phyloP scores from a whole-genome alignment of 2,888 invertebrate genomes.

The Sussaba pulchella region DNA sequence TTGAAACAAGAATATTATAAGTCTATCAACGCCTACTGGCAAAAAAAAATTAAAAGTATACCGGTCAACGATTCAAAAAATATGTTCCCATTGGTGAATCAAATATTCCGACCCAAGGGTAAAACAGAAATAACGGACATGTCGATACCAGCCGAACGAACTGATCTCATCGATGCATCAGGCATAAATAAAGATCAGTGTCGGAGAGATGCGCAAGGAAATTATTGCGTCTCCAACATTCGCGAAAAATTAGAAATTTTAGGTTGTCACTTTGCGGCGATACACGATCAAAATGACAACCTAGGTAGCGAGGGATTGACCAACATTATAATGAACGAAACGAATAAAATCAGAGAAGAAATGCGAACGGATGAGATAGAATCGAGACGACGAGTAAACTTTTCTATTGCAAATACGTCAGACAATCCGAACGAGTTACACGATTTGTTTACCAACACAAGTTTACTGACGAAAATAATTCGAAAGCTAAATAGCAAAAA shows the following conservation, averaged over 20 bases:
- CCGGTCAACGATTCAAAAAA: conserved; percentile 5
- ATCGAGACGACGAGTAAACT: background rate
- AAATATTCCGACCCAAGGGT: conserved; percentile 31
- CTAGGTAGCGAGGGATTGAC: conserved; percentile 14
- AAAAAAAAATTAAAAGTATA: conserved; percentile 28
- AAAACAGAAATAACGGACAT: conserved; percentile 4
- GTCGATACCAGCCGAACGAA: background rate
- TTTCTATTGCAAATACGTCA: conserved; percentile 21
- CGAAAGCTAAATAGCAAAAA: conserved; percentile 40
- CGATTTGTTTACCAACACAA: conserved; percentile 22
- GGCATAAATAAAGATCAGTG: background rate
- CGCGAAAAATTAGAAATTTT: conserved; percentile 21
- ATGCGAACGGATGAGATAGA: conserved; percentile 27
- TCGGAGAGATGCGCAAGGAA: background rate
- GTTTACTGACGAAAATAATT: conserved; percentile 16
- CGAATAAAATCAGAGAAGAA: conserved; percentile 12
- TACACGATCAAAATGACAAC: background rate
- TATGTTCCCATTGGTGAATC: conserved; percentile 42
- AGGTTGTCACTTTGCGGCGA: conserved; percentile 2
- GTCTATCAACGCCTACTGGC: conserved; percentile 12
- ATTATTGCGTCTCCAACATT: background rate
- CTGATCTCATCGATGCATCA: background rate
- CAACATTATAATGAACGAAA: background rate
- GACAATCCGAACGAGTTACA: conserved; percentile 12
- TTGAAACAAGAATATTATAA: conserved; percentile 27